Conservation (phyloP, 1,140 invertebrate species). For the Cyclargus thomasi region DNA sequence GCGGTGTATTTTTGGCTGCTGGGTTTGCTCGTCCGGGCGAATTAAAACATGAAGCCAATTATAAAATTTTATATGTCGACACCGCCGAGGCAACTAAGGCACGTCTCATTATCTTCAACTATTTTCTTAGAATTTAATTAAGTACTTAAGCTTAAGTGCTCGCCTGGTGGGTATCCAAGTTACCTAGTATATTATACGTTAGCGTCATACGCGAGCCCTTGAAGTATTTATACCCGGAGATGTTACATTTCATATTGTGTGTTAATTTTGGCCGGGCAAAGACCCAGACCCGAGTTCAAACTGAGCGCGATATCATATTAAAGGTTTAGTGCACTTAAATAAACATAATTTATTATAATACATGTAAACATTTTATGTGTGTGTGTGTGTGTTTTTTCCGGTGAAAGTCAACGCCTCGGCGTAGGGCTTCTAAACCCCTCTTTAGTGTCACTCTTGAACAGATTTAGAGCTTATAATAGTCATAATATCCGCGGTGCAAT, state of each 20-base stretch:
- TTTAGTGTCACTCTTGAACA: neutral
- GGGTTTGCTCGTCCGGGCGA: neutral
- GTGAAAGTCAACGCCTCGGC: neutral
- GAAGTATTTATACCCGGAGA: neutral
- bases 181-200: neutral
- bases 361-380: neutral
- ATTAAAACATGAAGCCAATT: neutral
- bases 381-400: neutral
- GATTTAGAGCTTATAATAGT: neutral
- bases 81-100: neutral
- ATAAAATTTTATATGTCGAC: neutral
- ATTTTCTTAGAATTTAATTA: no score
- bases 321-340: neutral
- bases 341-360: neutral
- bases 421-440: neutral
- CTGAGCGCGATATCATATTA: neutral
- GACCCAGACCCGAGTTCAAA: neutral
- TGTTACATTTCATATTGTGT: neutral
- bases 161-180: neutral
- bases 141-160: neutral
- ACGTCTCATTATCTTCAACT: neutral
- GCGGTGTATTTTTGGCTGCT: neutral
- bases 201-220: neutral
- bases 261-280: constrained; percentile 2
- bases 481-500: neutral